These are phyloP conservation scores for Sebastes nivosus DNA, from an alignment of 2,797 vertebrate genomes.

Conservation along the genomic window DNA sequence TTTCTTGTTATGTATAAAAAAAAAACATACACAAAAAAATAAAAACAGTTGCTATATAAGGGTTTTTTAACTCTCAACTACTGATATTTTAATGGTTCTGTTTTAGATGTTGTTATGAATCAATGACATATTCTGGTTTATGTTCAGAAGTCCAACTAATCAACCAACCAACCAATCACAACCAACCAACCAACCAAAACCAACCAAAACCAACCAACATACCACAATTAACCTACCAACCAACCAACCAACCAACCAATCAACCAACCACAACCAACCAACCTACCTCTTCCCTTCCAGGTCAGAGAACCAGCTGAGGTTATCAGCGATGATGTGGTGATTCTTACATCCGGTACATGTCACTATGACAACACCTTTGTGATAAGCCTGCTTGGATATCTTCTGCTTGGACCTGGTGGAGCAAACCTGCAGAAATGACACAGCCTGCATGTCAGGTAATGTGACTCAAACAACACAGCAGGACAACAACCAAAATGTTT, in stretches of 20 bases:
- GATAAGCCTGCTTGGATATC: constrained; percentile 91
- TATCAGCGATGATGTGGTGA: constrained; percentile 95
- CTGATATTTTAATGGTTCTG: background rate
- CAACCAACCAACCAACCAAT: too few species aligned
- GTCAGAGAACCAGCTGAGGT: constrained; percentile 95
- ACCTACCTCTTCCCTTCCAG: constrained; percentile 90
- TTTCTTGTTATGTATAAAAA: too few species aligned
- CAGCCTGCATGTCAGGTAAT: background rate
- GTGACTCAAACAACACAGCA: background rate
- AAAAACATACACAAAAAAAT: background rate
- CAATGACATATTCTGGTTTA: background rate
- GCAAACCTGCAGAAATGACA: constrained; percentile 85
- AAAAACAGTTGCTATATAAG: too few species aligned
- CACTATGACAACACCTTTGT: constrained; percentile 92
- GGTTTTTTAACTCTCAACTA: background rate
- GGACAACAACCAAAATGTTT: too few species aligned
- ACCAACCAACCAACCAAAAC: background rate
- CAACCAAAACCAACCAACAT: too few species aligned
- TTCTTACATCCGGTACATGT: constrained; percentile 90
- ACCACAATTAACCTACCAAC: too few species aligned
- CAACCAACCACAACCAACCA: background rate
- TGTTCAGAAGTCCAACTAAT: background rate
- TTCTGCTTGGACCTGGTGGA: constrained; percentile 86
- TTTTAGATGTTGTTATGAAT: background rate
- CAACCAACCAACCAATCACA: background rate